Evolutionary conservation across 2,113 vertebrate species (phyloP).

Genomic region (Tachuris rubrigastra): DNA sequence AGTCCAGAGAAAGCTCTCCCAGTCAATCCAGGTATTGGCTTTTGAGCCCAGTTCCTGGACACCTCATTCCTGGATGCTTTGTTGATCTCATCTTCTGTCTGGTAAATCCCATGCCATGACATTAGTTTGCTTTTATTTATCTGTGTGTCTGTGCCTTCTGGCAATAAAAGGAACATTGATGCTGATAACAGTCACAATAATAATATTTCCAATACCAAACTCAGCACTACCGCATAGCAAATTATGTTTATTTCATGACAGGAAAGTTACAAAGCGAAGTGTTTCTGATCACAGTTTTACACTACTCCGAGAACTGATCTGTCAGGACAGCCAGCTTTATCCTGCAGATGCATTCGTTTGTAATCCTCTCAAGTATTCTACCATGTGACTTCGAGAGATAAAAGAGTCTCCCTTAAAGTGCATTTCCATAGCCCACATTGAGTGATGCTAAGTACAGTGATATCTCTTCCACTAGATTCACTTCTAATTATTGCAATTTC

Average conservation of each 20-base stretch:
- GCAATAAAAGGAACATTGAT: not conserved
- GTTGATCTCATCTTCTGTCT: not conserved
- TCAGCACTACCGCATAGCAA: not conserved
- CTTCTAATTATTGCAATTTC: slow-evolving; percentile 52
- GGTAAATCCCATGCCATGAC: rapidly evolving
- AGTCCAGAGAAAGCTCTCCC: not conserved
- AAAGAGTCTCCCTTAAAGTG: slow-evolving; percentile 31
- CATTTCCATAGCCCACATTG: slow-evolving; percentile 22
- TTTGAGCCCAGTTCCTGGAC: not conserved
- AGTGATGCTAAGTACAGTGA: not conserved
- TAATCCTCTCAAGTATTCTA: slow-evolving; percentile 54
- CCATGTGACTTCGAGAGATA: slow-evolving; percentile 50
- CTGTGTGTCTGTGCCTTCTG: not conserved
- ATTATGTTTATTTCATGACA: not conserved
- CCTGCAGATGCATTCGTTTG: slow-evolving; percentile 29
- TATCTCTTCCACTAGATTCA: slow-evolving; percentile 44
- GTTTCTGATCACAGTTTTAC: not conserved
- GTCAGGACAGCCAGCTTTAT: slow-evolving; percentile 36
- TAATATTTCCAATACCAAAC: not conserved
- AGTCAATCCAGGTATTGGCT: not conserved
- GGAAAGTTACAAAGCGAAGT: not conserved
- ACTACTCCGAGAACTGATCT: slow-evolving; percentile 17
- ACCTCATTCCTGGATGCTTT: not conserved
- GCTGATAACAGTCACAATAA: not conserved
- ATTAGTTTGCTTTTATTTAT: not conserved